Percentiles rank a stretch among this genome's conserved stretches.
phyloP scores from a whole-genome alignment of 2,888 invertebrate species.

The Gastracanthus pulcherrimus region DNA sequence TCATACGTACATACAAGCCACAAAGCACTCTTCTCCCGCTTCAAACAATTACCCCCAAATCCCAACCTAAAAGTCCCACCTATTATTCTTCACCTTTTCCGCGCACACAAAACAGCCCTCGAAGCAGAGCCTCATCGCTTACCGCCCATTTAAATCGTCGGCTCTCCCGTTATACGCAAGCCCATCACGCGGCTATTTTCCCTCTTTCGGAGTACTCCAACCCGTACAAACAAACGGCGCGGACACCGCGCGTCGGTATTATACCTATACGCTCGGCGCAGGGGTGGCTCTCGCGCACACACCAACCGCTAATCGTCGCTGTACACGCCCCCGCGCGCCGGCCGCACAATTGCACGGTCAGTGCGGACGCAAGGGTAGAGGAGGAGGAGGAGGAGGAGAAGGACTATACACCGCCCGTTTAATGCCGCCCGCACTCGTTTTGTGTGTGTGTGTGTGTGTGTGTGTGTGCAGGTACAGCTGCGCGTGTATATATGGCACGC shows the following conservation, averaged over 20 bases:
- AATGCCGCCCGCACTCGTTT: background rate
- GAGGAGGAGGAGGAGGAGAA: too few species aligned
- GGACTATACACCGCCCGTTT: background rate
- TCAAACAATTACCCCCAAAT: too few species aligned
- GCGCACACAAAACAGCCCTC: too few species aligned
- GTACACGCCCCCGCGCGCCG: background rate
- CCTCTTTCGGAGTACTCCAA: background rate
- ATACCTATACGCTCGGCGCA: background rate
- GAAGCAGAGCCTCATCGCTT: too few species aligned
- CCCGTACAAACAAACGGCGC: background rate
- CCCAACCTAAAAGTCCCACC: too few species aligned
- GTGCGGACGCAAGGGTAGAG: too few species aligned
- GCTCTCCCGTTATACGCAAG: background rate
- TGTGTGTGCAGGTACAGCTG: too few species aligned
- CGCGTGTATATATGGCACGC: too few species aligned
- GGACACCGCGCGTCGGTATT: background rate
- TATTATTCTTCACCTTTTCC: too few species aligned
- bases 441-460: background rate
- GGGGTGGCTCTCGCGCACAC: background rate
- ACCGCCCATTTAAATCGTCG: background rate
- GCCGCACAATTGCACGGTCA: slow-evolving; percentile 21
- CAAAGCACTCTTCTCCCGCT: too few species aligned
- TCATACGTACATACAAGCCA: too few species aligned
- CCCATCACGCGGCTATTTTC: background rate
- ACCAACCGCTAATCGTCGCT: slow-evolving; percentile 10